Percentiles rank a stretch among this genome's conserved stretches.
Conservation (phyloP, 2,113 vertebrate genomes). For the Periophthalmodon schlosseri region DNA sequence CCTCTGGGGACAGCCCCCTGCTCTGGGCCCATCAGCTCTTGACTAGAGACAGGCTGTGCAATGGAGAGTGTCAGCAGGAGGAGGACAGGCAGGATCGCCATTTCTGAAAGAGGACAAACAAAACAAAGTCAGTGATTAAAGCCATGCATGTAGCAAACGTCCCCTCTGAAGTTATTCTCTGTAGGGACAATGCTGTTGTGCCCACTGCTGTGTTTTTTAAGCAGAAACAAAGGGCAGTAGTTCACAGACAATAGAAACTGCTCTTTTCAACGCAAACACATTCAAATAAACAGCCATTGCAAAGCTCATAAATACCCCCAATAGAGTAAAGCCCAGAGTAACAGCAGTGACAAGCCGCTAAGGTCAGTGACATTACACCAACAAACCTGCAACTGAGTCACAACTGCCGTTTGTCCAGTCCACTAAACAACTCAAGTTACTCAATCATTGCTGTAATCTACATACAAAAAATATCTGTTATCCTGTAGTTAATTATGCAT, state of each 20-base stretch:
- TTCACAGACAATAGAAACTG: slow-evolving; percentile 30
- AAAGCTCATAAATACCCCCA: neutral
- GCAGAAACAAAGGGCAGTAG: slow-evolving; percentile 50
- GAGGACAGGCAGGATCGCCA: slow-evolving; percentile 65
- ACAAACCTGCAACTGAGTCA: no score
- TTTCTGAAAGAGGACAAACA: slow-evolving; percentile 47
- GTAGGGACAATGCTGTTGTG: slow-evolving; percentile 42
- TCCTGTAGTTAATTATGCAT: slow-evolving; percentile 31
- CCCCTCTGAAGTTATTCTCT: slow-evolving; percentile 33
- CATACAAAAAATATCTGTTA: neutral
- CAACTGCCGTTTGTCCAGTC: neutral
- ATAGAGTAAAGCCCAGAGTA: slow-evolving; percentile 17
- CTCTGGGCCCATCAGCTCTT: slow-evolving; percentile 73
- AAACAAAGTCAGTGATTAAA: slow-evolving; percentile 37
- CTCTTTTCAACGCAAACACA: slow-evolving; percentile 13
- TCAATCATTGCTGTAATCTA: neutral
- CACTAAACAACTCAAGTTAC: neutral
- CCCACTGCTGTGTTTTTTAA: slow-evolving; percentile 49
- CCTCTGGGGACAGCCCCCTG: slow-evolving; percentile 77
- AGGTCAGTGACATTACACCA: neutral
- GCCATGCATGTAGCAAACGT: slow-evolving; percentile 35
- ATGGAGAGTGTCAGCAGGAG: slow-evolving; percentile 82
- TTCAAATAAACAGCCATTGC: slow-evolving; percentile 19
- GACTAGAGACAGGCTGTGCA: slow-evolving; percentile 66
- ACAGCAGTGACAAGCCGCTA: slow-evolving; percentile 7